phyloP scores from a whole-genome alignment of 2,113 vertebrate genomes.

The Trichomycterus rosablanca region DNA sequence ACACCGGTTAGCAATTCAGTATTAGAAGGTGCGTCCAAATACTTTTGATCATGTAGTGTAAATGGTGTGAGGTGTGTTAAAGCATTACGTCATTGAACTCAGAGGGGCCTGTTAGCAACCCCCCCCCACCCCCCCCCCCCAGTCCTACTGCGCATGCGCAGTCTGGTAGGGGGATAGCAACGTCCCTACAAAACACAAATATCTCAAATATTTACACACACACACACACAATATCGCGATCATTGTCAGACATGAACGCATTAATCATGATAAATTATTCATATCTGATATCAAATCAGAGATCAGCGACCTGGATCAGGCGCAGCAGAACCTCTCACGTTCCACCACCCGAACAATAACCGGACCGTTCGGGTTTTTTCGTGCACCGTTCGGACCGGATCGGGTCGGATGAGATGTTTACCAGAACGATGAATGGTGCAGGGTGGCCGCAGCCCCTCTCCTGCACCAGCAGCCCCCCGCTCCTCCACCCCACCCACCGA shows the following conservation, averaged over 20 bases:
- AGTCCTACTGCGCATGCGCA: not conserved
- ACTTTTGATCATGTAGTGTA: no score
- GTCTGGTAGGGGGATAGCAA: not conserved
- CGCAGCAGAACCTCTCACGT: no score
- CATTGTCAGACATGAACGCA: no score
- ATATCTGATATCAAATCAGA: no score
- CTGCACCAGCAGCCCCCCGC: constrained; percentile 51
- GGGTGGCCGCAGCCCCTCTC: constrained; percentile 40
- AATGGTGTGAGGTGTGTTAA: constrained; percentile 36
- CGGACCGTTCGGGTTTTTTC: not conserved
- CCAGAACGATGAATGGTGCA: constrained; percentile 7
- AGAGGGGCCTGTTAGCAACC: constrained; percentile 10
- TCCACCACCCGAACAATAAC: no score
- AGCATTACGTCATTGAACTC: constrained; percentile 42
- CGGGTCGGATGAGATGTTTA: not conserved
- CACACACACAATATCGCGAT: no score
- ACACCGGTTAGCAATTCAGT: no score
- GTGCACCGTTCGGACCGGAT: not conserved
- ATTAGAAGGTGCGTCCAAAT: no score
- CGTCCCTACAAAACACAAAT: not conserved
- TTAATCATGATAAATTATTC: no score
- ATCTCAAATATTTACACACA: not conserved
- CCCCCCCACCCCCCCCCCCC: not conserved
- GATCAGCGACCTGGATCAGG: no score
- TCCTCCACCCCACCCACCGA: not conserved